Percentiles rank a stretch among this genome's conserved stretches.
phyloP scores from a whole-genome alignment of 2,888 invertebrate species.

The Pristionchus maxplancki region DNA sequence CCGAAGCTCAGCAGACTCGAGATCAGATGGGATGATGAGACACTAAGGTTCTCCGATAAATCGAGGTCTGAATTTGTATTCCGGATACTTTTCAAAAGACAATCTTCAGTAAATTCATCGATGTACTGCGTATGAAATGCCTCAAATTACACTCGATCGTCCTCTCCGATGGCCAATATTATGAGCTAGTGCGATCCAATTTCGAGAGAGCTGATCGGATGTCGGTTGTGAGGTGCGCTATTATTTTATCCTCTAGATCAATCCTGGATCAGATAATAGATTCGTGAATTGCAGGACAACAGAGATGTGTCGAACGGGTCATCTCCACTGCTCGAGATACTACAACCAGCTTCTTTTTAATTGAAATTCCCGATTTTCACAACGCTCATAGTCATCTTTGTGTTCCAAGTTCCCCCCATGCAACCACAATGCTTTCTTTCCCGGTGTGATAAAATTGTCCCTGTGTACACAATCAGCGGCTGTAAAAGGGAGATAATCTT shows the following conservation, averaged over 20 bases:
- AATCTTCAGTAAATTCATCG: conserved; percentile 90
- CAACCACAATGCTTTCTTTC: not conserved
- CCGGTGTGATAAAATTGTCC: conserved; percentile 14
- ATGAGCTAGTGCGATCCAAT: conserved; percentile 98
- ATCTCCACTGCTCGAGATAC: conserved; percentile 91
- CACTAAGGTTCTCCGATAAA: conserved; percentile 97
- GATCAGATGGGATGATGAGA: conserved; percentile 98
- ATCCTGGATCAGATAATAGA: too few species aligned
- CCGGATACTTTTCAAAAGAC: not conserved
- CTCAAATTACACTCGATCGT: conserved; percentile 92
- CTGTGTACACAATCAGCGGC: not conserved
- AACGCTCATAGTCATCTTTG: not conserved
- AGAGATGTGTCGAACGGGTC: conserved; percentile 94
- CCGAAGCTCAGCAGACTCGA: conserved; percentile 91
- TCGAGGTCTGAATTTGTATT: conserved; percentile 82
- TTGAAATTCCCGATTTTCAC: conserved; percentile 78
- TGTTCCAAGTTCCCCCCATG: not conserved
- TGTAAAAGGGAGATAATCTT: too few species aligned
- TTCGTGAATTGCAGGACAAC: conserved; percentile 84
- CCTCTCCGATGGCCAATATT: conserved; percentile 97
- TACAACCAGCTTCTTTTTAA: conserved; percentile 97
- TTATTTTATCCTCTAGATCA: not conserved
- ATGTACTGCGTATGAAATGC: conserved; percentile 95
- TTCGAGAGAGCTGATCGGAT: conserved; percentile 97
- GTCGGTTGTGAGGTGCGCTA: conserved; percentile 86